phyloP scores from a whole-genome alignment of 2,113 vertebrate genomes.

The Stigmatopora argus region DNA sequence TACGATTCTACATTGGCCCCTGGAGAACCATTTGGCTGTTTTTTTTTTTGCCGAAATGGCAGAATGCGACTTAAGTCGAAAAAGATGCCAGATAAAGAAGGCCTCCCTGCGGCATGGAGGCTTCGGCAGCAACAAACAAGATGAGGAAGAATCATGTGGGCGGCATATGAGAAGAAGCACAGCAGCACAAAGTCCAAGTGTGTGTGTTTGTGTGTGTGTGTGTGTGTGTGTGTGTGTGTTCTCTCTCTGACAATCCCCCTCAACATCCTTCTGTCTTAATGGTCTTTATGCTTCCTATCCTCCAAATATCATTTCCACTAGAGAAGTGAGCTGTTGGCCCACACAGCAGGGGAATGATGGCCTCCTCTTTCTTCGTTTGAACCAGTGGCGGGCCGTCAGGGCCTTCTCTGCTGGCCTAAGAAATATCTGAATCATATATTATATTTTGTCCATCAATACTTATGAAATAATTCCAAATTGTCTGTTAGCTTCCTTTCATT shows the following conservation, averaged over 20 bases:
- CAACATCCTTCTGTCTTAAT: conserved; percentile 50
- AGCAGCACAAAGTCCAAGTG: conserved; percentile 16
- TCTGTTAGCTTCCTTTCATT: no score
- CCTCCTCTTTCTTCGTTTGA: conserved; percentile 23
- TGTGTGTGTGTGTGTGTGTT: not conserved
- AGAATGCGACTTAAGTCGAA: conserved; percentile 22
- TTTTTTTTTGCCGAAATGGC: not conserved
- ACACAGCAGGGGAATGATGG: conserved; percentile 52
- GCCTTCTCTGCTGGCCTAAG: no score
- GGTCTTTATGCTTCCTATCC: conserved; percentile 33
- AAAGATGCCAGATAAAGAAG: not conserved
- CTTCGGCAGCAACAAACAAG: conserved; percentile 15
- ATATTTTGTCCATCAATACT: no score
- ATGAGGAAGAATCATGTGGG: conserved; percentile 34
- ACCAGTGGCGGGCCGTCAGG: no score
- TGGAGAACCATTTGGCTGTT: not conserved
- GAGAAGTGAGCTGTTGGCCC: conserved; percentile 45
- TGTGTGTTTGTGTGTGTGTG: conserved; percentile 5
- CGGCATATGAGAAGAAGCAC: conserved; percentile 22
- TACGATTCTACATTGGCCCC: no score
- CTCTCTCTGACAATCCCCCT: conserved; percentile 32
- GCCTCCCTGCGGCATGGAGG: not conserved
- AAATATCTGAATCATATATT: no score
- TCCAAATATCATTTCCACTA: conserved; percentile 43
- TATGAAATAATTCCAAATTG: no score